Percentiles rank a stretch among this genome's conserved stretches.
These are phyloP conservation scores for Glomeris marginata DNA, from an alignment of 2,888 invertebrate genomes.

Conservation along the genomic window DNA sequence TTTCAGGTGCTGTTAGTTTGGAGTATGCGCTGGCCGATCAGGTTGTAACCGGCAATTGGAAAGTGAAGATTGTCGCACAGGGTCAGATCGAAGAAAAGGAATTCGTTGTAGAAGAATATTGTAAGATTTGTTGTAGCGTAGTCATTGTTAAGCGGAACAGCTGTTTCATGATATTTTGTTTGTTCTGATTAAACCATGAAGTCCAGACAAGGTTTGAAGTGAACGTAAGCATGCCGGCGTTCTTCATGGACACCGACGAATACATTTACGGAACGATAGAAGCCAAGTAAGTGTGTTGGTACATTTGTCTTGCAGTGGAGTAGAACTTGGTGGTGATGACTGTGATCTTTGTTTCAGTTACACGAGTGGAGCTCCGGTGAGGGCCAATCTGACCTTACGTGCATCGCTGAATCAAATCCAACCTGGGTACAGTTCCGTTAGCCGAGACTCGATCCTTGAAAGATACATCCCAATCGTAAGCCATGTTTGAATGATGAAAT, in stretches of 20 bases:
- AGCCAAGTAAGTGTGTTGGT: slow-evolving; percentile 49
- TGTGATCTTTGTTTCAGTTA: slow-evolving; percentile 35
- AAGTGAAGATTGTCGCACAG: slow-evolving; percentile 70
- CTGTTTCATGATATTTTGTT: neutral
- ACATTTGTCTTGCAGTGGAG: neutral
- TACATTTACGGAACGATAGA: slow-evolving; percentile 71
- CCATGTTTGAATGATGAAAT: neutral
- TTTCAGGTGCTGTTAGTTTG: slow-evolving; percentile 74
- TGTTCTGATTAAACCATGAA: slow-evolving; percentile 16
- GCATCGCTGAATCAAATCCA: slow-evolving; percentile 57
- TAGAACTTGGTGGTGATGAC: neutral
- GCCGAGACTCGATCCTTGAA: slow-evolving; percentile 8
- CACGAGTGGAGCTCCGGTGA: slow-evolving; percentile 80
- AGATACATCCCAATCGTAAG: slow-evolving; percentile 13
- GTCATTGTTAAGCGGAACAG: neutral
- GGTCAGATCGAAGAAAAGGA: slow-evolving; percentile 72
- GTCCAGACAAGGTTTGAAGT: slow-evolving; percentile 85
- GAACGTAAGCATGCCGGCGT: slow-evolving; percentile 89
- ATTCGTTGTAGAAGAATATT: slow-evolving; percentile 86
- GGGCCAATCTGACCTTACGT: slow-evolving; percentile 71
- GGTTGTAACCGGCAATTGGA: slow-evolving; percentile 85
- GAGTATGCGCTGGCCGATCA: slow-evolving; percentile 81
- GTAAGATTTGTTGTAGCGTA: slow-evolving; percentile 24
- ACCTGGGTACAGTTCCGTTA: slow-evolving; percentile 8
- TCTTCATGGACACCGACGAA: slow-evolving; percentile 73